These are phyloP conservation scores for Nesidiocoris tenuis DNA, from an alignment of 2,888 invertebrate genomes.

Conservation along the genomic window DNA sequence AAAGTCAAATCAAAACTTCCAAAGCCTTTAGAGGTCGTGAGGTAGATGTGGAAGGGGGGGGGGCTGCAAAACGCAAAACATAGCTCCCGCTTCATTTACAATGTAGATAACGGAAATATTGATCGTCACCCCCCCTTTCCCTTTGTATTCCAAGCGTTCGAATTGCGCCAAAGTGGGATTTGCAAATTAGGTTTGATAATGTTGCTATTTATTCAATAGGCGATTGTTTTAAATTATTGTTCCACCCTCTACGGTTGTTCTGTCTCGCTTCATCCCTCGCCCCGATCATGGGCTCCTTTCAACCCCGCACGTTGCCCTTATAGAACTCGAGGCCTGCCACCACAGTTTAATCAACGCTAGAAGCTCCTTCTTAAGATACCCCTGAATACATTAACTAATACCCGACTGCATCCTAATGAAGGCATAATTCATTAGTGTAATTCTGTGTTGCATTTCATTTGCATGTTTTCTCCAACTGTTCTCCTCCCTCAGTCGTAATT, in stretches of 20 bases:
- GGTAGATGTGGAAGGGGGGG: neutral
- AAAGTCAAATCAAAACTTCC: constrained; percentile 4
- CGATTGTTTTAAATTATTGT: constrained; percentile 43
- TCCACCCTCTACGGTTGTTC: neutral
- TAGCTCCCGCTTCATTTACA: constrained; percentile 32
- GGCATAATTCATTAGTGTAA: constrained; percentile 40
- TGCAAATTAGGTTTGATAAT: constrained; percentile 45
- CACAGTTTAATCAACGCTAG: constrained; percentile 39
- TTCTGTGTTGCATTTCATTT: constrained; percentile 40
- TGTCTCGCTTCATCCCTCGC: constrained; percentile 3
- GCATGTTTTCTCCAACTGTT: constrained; percentile 16
- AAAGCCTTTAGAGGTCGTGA: constrained; percentile 16
- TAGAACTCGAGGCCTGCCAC: neutral
- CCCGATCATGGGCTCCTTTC: neutral
- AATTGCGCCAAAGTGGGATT: constrained; percentile 38
- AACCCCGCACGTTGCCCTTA: neutral
- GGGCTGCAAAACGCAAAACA: constrained; percentile 32
- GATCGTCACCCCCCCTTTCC: constrained; percentile 7
- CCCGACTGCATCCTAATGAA: constrained; percentile 41
- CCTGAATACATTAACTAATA: constrained; percentile 39
- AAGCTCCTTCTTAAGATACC: constrained; percentile 41
- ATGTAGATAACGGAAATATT: constrained; percentile 35
- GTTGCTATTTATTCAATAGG: constrained; percentile 43
- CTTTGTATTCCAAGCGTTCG: neutral
- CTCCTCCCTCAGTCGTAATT: constrained; percentile 14